Evolutionary conservation across 1,140 invertebrate genomes (phyloP).

Genomic region (Pachypeltis micranthus): DNA sequence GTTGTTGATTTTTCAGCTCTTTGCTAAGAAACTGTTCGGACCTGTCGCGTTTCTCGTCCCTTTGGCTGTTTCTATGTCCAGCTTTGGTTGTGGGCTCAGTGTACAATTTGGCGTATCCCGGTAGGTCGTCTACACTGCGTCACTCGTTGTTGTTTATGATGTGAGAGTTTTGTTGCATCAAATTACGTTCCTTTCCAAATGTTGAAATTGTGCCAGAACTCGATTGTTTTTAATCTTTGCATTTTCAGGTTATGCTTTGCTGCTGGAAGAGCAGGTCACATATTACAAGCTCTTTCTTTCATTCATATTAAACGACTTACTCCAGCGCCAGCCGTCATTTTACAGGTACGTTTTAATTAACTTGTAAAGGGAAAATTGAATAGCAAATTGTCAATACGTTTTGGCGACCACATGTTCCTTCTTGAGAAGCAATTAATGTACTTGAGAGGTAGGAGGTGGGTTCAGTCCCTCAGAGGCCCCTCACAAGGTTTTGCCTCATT

Average conservation of each 20-base stretch:
- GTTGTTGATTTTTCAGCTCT: slow-evolving; percentile 38
- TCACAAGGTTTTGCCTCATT: too few species aligned
- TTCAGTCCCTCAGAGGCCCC: too few species aligned
- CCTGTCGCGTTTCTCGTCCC: slow-evolving; percentile 50
- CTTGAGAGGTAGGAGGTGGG: too few species aligned
- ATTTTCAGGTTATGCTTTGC: slow-evolving; percentile 68
- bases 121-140: slow-evolving; percentile 33
- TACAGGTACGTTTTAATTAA: slow-evolving; percentile 66
- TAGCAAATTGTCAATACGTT: too few species aligned
- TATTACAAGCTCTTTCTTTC: slow-evolving; percentile 72
- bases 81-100: slow-evolving; percentile 62
- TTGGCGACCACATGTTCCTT: too few species aligned
- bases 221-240: too few species aligned
- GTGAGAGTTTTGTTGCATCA: too few species aligned
- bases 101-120: slow-evolving; percentile 61
- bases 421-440: too few species aligned
- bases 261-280: slow-evolving; percentile 76
- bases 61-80: slow-evolving; percentile 56
- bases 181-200: too few species aligned
- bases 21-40: slow-evolving; percentile 49
- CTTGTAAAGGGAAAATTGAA: too few species aligned
- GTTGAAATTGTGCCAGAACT: too few species aligned
- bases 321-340: slow-evolving; percentile 68
- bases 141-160: neutral
- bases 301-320: slow-evolving; percentile 67